Percentiles rank a stretch among this genome's conserved stretches.
Conservation (phyloP, 1,140 invertebrate genomes). For the Drosophila bocqueti region DNA sequence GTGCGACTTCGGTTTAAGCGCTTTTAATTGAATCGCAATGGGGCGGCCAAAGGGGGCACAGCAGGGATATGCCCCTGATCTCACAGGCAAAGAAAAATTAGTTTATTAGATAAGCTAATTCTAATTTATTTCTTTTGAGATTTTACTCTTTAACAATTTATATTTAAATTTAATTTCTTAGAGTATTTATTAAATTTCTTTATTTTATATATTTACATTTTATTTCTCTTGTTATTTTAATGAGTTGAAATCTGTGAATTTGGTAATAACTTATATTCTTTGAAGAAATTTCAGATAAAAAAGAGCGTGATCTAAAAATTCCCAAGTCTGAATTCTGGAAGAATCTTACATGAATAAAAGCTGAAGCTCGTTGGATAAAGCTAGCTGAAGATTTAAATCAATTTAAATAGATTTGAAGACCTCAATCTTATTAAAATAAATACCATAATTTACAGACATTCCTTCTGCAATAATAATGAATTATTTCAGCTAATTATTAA, state of each 20-base stretch:
- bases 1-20: slow-evolving; percentile 61
- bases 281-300: background rate
- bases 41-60: slow-evolving; percentile 6
- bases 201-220: background rate
- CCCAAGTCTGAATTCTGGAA: background rate
- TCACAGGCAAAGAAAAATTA: background rate
- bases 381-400: background rate
- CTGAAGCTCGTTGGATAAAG: background rate
- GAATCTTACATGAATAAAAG: background rate
- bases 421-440: background rate
- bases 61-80: slow-evolving; percentile 3
- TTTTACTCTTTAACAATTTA: background rate
- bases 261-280: background rate
- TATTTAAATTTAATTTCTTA: background rate
- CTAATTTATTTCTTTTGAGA: background rate
- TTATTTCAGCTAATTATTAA: background rate
- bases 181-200: background rate
- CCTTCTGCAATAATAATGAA: background rate
- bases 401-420: background rate
- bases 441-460: background rate
- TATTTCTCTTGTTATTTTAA: background rate
- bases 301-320: background rate
- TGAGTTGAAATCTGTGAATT: no score
- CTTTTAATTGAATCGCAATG: slow-evolving; percentile 78
- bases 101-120: background rate